Percentiles rank a stretch among this genome's conserved stretches.
Evolutionary conservation across 2,888 invertebrate genomes (phyloP).

Genomic region (Lepidocyrtoides sp.): DNA sequence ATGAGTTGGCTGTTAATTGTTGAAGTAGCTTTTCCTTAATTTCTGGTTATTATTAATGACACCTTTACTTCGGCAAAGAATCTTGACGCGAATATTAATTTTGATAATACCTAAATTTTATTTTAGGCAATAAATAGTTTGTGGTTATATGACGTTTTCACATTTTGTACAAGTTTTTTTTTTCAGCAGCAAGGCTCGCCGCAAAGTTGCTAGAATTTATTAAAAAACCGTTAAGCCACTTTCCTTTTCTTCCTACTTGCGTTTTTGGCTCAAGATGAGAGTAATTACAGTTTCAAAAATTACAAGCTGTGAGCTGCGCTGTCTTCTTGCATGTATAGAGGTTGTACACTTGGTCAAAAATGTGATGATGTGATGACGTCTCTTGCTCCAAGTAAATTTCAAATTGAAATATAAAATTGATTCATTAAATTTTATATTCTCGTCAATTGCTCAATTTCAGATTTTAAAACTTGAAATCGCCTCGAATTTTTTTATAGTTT

Average conservation of each 20-base stretch:
- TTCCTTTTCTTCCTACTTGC: constrained; percentile 68
- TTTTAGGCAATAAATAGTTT: constrained; percentile 3
- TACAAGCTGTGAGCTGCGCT: neutral
- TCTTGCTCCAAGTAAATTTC: neutral
- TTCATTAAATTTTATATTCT: neutral
- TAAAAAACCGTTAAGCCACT: constrained; percentile 60
- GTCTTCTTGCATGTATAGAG: constrained; percentile 23
- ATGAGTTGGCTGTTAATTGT: neutral
- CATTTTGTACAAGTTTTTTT: constrained; percentile 20
- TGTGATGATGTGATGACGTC: constrained; percentile 1
- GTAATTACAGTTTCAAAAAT: constrained; percentile 31
- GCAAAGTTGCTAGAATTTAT: neutral
- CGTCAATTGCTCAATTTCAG: neutral
- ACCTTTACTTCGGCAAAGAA: neutral
- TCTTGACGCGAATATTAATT: neutral
- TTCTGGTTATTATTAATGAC: constrained; percentile 10
- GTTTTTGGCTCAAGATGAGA: constrained; percentile 44
- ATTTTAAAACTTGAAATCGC: neutral
- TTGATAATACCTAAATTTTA: too few relatives aligned
- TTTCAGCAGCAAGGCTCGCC: neutral
- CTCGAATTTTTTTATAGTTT: neutral
- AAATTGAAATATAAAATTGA: neutral
- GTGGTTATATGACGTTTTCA: neutral
- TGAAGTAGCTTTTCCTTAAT: neutral
- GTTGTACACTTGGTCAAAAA: constrained; percentile 23